A percentile compares a stretch with the other conserved stretches of the same genome.
Evolutionary conservation across 2,797 vertebrate genomes (phyloP).

Genomic region (Smutsia temminckii): DNA sequence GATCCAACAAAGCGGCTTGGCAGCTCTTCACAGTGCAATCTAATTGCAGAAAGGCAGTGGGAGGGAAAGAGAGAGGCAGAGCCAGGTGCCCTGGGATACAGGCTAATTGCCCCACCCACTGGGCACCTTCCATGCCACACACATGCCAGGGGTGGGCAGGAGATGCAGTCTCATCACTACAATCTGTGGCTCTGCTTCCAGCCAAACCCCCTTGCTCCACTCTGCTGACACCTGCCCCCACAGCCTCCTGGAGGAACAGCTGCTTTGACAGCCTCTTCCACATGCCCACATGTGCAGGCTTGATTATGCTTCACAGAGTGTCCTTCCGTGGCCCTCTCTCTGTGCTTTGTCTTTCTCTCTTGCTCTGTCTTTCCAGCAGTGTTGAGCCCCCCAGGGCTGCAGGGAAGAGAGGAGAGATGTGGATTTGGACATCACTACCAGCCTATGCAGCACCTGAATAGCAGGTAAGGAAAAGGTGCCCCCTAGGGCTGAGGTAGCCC

Average conservation of each 20-base stretch:
- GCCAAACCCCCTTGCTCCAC: constrained; percentile 1
- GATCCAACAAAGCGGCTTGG: constrained; percentile 64
- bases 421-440: background rate
- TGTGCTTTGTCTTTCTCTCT: background rate
- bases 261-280: background rate
- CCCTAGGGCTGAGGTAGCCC: too few relatives aligned
- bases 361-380: background rate
- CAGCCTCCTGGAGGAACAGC: constrained; percentile 7
- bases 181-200: constrained; percentile 30
- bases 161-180: background rate
- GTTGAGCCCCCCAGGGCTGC: background rate
- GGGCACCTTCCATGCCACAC: constrained; percentile 38
- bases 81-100: constrained; percentile 49
- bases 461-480: background rate
- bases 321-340: background rate
- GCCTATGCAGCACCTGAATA: background rate
- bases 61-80: constrained; percentile 31
- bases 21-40: constrained; percentile 36
- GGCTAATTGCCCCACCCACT: constrained; percentile 65
- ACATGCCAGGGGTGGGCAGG: constrained; percentile 14
- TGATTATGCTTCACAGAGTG: background rate
- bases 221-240: background rate
- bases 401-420: background rate
- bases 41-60: constrained; percentile 68
- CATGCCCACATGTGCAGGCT: background rate